These are phyloP conservation scores for Myrmecophaga tridactyla DNA, from an alignment of 2,113 vertebrate species.

Conservation along the genomic window DNA sequence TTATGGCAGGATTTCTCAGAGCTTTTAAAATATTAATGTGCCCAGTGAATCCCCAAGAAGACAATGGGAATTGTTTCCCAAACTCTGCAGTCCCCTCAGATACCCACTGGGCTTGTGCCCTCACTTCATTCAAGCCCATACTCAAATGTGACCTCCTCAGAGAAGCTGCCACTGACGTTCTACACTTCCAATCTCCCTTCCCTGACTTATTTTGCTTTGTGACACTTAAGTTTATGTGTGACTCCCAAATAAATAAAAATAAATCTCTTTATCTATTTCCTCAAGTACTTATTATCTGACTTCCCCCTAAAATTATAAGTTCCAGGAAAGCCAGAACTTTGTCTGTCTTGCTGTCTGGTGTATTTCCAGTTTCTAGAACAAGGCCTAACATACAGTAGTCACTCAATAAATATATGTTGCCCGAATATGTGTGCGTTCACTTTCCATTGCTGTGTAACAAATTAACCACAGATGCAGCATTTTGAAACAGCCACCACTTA, in stretches of 20 bases:
- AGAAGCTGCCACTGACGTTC: not conserved
- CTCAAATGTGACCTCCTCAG: not conserved
- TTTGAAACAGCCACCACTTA: fast-evolving
- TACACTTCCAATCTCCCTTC: too few relatives aligned
- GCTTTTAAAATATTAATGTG: too few relatives aligned
- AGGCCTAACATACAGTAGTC: not conserved
- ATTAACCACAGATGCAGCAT: not conserved
- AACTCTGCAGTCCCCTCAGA: not conserved
- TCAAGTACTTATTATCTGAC: too few relatives aligned
- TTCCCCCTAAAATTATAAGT: not conserved
- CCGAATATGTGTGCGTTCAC: not conserved
- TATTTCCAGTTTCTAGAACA: not conserved
- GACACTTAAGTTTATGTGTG: too few relatives aligned
- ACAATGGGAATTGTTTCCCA: not conserved
- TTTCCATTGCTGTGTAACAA: not conserved
- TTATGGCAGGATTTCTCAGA: not conserved
- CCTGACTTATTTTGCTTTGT: not conserved
- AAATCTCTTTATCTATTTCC: not conserved
- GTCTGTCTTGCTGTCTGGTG: not conserved
- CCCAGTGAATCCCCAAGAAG: not conserved
- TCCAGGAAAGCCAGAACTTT: not conserved
- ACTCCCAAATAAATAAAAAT: not conserved
- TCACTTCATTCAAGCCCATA: not conserved
- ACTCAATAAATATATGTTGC: not conserved
- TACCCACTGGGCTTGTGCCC: too few relatives aligned